Percentiles rank a stretch among this genome's conserved stretches.
Conservation (phyloP, 2,113 vertebrate genomes). For the Hydrolagus affinis region DNA sequence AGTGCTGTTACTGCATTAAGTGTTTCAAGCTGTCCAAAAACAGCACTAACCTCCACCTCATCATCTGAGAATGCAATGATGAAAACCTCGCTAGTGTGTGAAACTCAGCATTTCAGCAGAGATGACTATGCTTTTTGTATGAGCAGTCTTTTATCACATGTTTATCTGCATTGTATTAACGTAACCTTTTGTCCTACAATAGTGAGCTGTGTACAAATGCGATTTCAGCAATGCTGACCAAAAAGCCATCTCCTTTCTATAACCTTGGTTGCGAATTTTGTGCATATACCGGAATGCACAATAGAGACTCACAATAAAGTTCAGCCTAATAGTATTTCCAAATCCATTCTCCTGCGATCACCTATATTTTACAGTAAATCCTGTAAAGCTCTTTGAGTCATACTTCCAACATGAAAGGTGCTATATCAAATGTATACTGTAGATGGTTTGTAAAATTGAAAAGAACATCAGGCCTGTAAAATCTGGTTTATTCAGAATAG, state of each 20-base stretch:
- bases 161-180: background rate
- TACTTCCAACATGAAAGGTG: no score
- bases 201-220: background rate
- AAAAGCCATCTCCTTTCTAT: background rate
- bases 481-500: no score
- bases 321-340: background rate
- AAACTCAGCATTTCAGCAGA: background rate
- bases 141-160: background rate
- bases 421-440: no score
- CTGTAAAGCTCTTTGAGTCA: no score
- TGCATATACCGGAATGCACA: background rate
- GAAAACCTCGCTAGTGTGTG: background rate
- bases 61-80: background rate
- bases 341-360: background rate
- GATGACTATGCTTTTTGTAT: background rate
- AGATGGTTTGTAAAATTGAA: no score
- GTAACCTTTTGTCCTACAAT: background rate
- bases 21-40: background rate
- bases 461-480: no score
- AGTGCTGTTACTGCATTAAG: background rate
- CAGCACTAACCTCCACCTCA: no score
- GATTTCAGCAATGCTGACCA: background rate
- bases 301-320: background rate
- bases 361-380: no score
- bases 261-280: background rate